Conservation (phyloP, 2,113 vertebrate species). For the Gopherus flavomarginatus region DNA sequence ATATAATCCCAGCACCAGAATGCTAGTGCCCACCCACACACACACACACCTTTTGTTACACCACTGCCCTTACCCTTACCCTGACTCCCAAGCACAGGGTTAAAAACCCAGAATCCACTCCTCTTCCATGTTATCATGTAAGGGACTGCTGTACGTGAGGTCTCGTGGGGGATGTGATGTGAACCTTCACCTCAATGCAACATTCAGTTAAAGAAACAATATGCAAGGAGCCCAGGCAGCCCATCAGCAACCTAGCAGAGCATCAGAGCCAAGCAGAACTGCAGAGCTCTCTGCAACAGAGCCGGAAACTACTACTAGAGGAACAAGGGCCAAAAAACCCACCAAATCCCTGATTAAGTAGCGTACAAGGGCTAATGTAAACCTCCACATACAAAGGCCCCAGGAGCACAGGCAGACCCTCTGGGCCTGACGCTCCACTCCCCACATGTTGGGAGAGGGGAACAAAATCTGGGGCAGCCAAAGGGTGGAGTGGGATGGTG, state of each 20-base stretch:
- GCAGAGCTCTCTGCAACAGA: constrained; percentile 9
- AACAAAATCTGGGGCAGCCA: too few relatives aligned
- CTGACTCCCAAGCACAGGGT: neutral
- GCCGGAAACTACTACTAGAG: neutral
- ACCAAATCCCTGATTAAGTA: constrained; percentile 6
- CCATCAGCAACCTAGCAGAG: rapidly evolving
- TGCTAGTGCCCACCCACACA: neutral
- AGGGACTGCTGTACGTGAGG: neutral
- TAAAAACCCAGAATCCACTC: constrained; percentile 10
- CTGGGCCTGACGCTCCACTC: neutral
- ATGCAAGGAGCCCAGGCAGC: neutral
- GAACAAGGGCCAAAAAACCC: constrained; percentile 5
- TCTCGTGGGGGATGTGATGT: constrained; percentile 34
- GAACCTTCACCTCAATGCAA: constrained; percentile 38
- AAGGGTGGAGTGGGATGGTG: too few relatives aligned
- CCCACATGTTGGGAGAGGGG: too few relatives aligned
- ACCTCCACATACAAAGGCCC: neutral
- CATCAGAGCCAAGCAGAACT: neutral
- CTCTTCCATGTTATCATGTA: constrained; percentile 13
- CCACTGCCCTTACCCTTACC: constrained; percentile 36
- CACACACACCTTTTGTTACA: neutral
- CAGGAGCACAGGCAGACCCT: neutral
- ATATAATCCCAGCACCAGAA: neutral
- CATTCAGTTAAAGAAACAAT: constrained; percentile 44
- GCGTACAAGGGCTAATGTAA: neutral